Evolutionary conservation across 2,888 invertebrate species (phyloP), one percentile per base, ranked within the genome.

Genomic region (Caenorhabditis japonica): DNA sequence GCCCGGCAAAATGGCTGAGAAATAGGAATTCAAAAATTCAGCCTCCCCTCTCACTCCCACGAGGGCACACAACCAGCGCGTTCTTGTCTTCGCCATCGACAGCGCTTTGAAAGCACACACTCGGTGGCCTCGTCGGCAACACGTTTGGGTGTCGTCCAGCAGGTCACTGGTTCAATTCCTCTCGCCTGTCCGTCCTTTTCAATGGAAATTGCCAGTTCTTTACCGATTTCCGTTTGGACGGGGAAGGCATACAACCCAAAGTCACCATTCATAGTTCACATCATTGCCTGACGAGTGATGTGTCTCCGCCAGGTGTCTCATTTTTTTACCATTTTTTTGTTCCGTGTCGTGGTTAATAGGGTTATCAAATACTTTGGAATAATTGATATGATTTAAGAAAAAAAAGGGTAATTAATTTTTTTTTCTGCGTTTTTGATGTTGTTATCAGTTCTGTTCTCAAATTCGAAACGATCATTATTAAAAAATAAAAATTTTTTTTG

Each of bases 281-380:
- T 52, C 72, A 64, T 52, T 43, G 64, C 36, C 52, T 53, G 13
- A 17, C 64, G 55, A 60, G 51, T 72, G 72, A 59, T 59, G 72
- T 64, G 72, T 72, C 72, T 72, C 72, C 72, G 72, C 72, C 72
- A 64, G 72, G 72, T 59, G 72, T 59, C 64, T 64, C 72, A 72
- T 53, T 72, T 70, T 61, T 44, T 60, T n/a, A n/a, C 4, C 12
- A 2, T 34, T 51, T 53, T 43, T 60, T 33, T 49, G 13, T n/a
- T 13, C 44, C 4, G 17, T 15, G 33, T 17, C 27, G 33, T 43
- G n/a, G 43, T 39, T 46, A 27, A 46, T 19, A 19, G 23, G 43
- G 12, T 58, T 46, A 15, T 58, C 38, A 46, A 36, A 46, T 58
- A 25, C 46, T 10, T 21, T 17, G 12, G 4, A 15, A 38, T 38